phyloP scores from a whole-genome alignment of 2,113 vertebrate species.

The Podarcis muralis region DNA sequence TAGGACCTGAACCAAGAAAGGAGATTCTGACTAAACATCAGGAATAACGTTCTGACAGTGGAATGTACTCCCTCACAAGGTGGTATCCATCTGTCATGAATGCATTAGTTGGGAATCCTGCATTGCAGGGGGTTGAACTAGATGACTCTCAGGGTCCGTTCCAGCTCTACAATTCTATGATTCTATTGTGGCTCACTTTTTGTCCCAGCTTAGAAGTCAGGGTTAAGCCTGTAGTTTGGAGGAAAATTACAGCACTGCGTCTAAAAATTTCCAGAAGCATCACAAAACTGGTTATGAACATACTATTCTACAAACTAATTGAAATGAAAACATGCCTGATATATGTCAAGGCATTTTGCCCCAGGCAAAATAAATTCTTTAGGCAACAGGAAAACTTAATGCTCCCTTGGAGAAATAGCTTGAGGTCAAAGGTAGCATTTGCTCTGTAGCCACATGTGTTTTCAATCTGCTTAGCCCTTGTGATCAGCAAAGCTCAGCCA shows the following conservation, averaged over 20 bases:
- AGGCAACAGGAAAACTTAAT: constrained; percentile 71
- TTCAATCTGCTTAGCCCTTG: constrained; percentile 70
- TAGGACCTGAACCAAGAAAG: too few species aligned
- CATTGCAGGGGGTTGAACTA: too few species aligned
- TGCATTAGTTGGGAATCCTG: too few species aligned
- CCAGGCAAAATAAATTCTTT: constrained; percentile 67
- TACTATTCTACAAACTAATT: constrained; percentile 65
- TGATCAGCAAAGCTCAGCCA: constrained; percentile 67
- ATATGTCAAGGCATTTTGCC: constrained; percentile 65
- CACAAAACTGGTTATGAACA: constrained; percentile 63
- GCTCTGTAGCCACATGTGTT: constrained; percentile 70
- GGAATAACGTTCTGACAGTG: too few species aligned
- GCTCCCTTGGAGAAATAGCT: constrained; percentile 67
- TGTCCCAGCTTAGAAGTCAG: constrained; percentile 45
- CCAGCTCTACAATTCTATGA: background rate
- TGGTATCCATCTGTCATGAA: too few species aligned
- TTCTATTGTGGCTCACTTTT: background rate
- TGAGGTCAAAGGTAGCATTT: constrained; percentile 66
- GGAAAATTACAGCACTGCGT: constrained; percentile 46
- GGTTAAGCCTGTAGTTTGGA: constrained; percentile 33
- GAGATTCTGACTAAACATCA: too few species aligned
- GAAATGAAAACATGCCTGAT: constrained; percentile 71
- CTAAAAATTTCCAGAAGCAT: constrained; percentile 67
- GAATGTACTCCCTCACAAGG: too few species aligned
- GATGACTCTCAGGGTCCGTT: too few species aligned